phyloP scores from a whole-genome alignment of 1,140 invertebrate genomes.

The Neodiprion lecontei region DNA sequence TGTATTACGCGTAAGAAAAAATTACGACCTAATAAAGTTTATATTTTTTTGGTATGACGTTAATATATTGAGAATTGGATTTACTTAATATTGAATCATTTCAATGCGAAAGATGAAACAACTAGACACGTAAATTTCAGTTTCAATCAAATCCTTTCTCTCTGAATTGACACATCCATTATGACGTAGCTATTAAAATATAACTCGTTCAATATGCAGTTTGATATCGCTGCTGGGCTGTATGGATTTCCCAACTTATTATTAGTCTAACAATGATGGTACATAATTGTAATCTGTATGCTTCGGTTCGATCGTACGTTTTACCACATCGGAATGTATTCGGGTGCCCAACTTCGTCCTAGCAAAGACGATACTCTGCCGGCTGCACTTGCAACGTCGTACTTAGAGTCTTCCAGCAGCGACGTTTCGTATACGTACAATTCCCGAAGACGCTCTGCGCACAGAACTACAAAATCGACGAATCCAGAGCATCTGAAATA shows the following conservation, averaged over 20 bases:
- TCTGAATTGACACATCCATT: not conserved
- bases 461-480: conserved; percentile 48
- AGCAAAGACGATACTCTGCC: conserved; percentile 47
- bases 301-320: not conserved
- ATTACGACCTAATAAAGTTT: conserved; percentile 56
- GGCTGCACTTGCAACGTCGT: conserved; percentile 41
- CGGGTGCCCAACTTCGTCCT: conserved; percentile 52
- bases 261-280: too few relatives aligned
- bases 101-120: too few relatives aligned
- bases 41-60: conserved; percentile 55
- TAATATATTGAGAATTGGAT: conserved; percentile 11
- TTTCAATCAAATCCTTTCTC: not conserved
- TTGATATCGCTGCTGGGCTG: not conserved
- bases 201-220: not conserved
- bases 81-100: not conserved
- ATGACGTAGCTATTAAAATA: not conserved
- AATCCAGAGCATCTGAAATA: conserved; percentile 48
- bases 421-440: conserved; percentile 55
- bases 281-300: too few relatives aligned
- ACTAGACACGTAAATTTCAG: too few relatives aligned
- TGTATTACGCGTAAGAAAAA: conserved; percentile 36
- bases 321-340: conserved; percentile 57
- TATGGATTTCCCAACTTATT: not conserved
- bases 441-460: conserved; percentile 43
- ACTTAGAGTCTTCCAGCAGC: conserved; percentile 50